Conservation (phyloP, 2,113 vertebrate species). For the Myotis lucifugus region DNA sequence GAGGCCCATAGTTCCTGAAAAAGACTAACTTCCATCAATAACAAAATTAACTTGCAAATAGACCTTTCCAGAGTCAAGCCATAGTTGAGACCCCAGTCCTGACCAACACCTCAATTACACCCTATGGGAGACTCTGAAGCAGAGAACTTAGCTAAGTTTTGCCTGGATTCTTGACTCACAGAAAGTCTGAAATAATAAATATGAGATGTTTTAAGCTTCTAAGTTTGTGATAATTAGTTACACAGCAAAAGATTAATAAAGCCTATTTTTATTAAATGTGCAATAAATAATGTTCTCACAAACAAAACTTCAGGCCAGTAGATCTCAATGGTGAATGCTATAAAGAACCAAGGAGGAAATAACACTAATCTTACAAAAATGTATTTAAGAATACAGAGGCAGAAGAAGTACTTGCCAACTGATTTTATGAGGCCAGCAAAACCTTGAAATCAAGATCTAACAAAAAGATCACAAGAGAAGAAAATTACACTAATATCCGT, state of each 20-base stretch:
- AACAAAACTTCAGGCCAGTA: background rate
- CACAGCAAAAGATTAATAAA: background rate
- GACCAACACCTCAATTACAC: background rate
- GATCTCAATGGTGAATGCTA: background rate
- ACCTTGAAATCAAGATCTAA: constrained; percentile 23
- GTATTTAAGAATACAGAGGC: background rate
- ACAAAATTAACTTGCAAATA: background rate
- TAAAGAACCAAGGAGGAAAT: background rate
- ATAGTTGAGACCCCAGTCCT: background rate
- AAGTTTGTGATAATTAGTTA: background rate
- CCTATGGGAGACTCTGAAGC: background rate
- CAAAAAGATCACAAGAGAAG: background rate
- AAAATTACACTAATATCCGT: background rate
- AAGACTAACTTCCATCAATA: background rate
- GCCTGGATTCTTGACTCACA: background rate
- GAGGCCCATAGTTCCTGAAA: background rate
- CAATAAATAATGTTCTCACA: background rate
- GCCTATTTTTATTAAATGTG: background rate
- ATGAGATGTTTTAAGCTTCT: background rate
- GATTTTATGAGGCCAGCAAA: background rate
- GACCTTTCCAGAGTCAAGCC: background rate
- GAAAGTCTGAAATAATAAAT: background rate
- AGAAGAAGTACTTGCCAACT: background rate
- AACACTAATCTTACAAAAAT: background rate
- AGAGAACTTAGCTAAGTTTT: background rate